Evolutionary conservation across 1,140 invertebrate species (phyloP), one percentile per base, ranked within the genome.

Genomic region (Notospermus geniculatus): DNA sequence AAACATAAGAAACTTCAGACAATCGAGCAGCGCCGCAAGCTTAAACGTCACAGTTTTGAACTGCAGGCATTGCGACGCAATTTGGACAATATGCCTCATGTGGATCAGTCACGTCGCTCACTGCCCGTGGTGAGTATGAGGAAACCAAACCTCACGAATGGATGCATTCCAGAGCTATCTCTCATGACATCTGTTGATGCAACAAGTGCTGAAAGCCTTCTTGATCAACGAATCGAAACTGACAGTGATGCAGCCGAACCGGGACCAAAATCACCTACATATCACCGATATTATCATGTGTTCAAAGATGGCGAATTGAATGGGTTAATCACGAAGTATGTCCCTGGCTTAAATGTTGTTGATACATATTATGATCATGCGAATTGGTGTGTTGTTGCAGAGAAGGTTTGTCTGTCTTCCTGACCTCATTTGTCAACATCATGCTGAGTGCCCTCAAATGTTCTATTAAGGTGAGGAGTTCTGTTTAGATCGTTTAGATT

Each of bases 211-310:
- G 25, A 25, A 50, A 50, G 46, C n/a, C 25, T 50, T 30, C 28
- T 55, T 13, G 54, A 55, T 55, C 29, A 55, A 7, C 17, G 54
- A 19, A 55, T 29, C 1, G 54, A 55, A 15, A 29, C 29, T 4
- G 19, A 30, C 9, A 1, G 32, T 22, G 39, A 43, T 7, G 4
- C 25, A 39, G 32, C 56, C 19, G 30, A 36, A 23, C 30, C 30
- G 17, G 56, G 23, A 19, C 91, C 1, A 92, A 50, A 50, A 50
- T 50, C 46, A 5, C 46, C 46, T 5, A 50, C 46, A 4, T 50
- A 91, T 79, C 93, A 97, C 80, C 87, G 95, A 60, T 98, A 95
- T 82, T 98, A 97, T 80, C 95, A 98, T 81, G 93, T 98, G 25
- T 98, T 98, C 83, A 88, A 89, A 68, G 89, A 95, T 78, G 94